Evolutionary conservation across 2,888 invertebrate species (phyloP).

Genomic region (Cerastis rubricosa): DNA sequence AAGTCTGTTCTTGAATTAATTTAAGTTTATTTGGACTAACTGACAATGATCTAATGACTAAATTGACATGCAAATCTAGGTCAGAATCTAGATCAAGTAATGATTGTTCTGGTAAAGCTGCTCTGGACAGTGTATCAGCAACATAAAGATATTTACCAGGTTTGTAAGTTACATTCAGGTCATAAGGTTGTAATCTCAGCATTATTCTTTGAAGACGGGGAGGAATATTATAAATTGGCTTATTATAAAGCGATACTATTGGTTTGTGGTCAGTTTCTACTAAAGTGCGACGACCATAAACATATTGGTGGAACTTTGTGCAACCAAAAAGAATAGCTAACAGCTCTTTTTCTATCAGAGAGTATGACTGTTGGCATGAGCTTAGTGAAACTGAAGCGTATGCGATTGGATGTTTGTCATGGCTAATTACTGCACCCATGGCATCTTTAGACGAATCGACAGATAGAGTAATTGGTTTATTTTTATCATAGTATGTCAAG

Average conservation of each 20-base stretch:
- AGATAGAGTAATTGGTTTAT: background rate
- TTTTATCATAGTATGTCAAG: too few species aligned
- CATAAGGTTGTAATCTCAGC: constrained; percentile 1
- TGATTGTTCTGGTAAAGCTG: constrained; percentile 8
- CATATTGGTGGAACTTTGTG: background rate
- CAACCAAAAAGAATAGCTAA: background rate
- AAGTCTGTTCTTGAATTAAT: background rate
- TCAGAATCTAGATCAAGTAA: background rate
- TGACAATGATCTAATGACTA: constrained; percentile 8
- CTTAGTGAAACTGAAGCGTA: background rate
- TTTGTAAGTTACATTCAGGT: background rate
- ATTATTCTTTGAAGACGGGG: constrained; percentile 5
- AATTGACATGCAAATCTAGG: constrained; percentile 5
- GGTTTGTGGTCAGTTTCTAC: constrained; percentile 5
- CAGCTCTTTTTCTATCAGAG: background rate
- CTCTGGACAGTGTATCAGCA: constrained; percentile 1
- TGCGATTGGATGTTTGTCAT: background rate
- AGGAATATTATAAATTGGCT: background rate
- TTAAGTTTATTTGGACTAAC: background rate
- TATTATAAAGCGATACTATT: background rate
- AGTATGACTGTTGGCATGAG: background rate
- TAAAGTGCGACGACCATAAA: background rate
- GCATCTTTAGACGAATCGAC: background rate
- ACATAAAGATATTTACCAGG: constrained; percentile 11
- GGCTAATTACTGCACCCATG: background rate